Percentiles rank a stretch among this genome's conserved stretches.
These are phyloP conservation scores for Clivina fossor DNA, from an alignment of 2,888 invertebrate species.

Conservation along the genomic window DNA sequence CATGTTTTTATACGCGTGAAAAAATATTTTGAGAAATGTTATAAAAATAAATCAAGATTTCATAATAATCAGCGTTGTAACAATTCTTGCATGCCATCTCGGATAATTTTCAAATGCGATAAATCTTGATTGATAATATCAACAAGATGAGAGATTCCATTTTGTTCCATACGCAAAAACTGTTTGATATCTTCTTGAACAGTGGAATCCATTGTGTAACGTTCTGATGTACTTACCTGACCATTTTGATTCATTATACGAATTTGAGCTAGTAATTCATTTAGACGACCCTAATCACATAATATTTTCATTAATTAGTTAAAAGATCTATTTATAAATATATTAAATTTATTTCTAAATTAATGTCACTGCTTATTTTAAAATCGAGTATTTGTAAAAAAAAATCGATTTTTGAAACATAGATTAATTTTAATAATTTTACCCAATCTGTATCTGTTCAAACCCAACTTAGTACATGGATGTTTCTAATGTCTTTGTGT, in stretches of 20 bases:
- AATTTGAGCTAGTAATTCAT: constrained; percentile 87
- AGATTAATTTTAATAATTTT: no score
- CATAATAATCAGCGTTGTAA: constrained; percentile 47
- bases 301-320: constrained; percentile 21
- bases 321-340: no score
- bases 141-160: constrained; percentile 83
- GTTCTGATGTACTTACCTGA: constrained; percentile 63
- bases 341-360: no score
- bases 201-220: constrained; percentile 76
- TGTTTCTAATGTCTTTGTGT: no score
- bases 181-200: constrained; percentile 72
- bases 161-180: constrained; percentile 84
- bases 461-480: no score
- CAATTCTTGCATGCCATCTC: constrained; percentile 72
- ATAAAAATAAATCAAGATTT: not conserved
- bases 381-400: no score
- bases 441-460: no score
- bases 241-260: constrained; percentile 64
- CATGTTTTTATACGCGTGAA: no score
- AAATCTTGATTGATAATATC: constrained; percentile 81
- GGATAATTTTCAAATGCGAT: constrained; percentile 74
- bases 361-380: no score
- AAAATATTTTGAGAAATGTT: no score
- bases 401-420: no score
- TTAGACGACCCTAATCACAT: constrained; percentile 75